Evolutionary conservation across 2,797 vertebrate genomes (phyloP).

Genomic region (Silurus lanzhouensis): DNA sequence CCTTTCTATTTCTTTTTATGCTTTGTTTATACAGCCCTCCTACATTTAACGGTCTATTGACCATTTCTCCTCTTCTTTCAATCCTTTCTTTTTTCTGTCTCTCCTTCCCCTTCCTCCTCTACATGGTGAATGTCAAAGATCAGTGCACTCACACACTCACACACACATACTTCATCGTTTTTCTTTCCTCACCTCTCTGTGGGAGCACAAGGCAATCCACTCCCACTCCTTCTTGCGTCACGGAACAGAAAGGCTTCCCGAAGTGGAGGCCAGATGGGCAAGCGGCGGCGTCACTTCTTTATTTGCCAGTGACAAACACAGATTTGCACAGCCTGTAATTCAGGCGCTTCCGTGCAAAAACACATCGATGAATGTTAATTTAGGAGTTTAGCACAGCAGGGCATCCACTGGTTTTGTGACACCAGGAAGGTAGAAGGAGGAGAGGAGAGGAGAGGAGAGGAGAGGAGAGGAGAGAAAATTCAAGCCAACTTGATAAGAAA

Average conservation of each 20-base stretch:
- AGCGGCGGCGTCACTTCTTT: conserved; percentile 40
- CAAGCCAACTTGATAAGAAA: neutral
- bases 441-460: too few relatives aligned
- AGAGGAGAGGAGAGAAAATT: neutral
- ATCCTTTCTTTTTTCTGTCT: conserved; percentile 40
- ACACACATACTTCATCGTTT: neutral
- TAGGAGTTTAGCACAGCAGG: conserved; percentile 22
- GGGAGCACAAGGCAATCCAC: conserved; percentile 80
- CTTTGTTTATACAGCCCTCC: neutral
- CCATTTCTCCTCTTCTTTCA: conserved; percentile 26
- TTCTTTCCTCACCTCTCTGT: conserved; percentile 66
- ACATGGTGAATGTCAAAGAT: conserved; percentile 6
- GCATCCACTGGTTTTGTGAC: neutral
- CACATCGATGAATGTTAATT: conserved; percentile 41
- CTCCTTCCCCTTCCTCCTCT: conserved; percentile 6
- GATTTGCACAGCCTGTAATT: conserved; percentile 44
- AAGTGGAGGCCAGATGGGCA: conserved; percentile 54
- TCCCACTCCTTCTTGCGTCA: conserved; percentile 81
- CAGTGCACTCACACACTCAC: neutral
- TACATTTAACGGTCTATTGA: conserved; percentile 20
- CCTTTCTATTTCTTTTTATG: neutral
- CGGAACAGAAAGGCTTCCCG: conserved; percentile 71
- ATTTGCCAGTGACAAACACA: conserved; percentile 44
- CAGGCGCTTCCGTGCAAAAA: conserved; percentile 39
- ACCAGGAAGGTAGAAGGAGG: neutral